phyloP scores from a whole-genome alignment of 2,888 invertebrate species.

The Lasioglossum zephyrum region DNA sequence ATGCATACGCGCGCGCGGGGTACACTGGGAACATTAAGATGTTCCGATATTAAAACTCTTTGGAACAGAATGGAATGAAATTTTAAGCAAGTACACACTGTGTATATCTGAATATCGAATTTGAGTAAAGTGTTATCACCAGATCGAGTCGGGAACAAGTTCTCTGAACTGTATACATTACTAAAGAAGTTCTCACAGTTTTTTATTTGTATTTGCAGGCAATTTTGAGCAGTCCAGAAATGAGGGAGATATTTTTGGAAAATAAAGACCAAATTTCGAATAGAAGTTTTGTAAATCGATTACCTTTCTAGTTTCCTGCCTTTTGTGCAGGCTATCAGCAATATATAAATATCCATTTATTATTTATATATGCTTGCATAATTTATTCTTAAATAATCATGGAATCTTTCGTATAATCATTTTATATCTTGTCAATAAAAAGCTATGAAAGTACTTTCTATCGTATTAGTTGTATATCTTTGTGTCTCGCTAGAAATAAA shows the following conservation, averaged over 20 bases:
- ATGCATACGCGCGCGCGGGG: neutral
- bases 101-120: neutral
- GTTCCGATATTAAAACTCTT: too few relatives aligned
- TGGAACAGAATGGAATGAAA: neutral
- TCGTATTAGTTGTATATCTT: slow-evolving; percentile 57
- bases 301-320: slow-evolving; percentile 75
- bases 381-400: slow-evolving; percentile 65
- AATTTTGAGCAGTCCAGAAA: slow-evolving; percentile 82
- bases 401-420: slow-evolving; percentile 65
- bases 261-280: slow-evolving; percentile 83
- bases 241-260: slow-evolving; percentile 81
- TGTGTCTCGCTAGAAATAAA: slow-evolving; percentile 37
- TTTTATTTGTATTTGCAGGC: slow-evolving; percentile 83
- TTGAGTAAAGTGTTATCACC: slow-evolving; percentile 16
- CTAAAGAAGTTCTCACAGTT: slow-evolving; percentile 71
- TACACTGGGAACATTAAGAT: neutral
- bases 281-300: slow-evolving; percentile 76
- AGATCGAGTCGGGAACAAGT: slow-evolving; percentile 49
- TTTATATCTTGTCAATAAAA: slow-evolving; percentile 75
- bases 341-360: slow-evolving; percentile 60
- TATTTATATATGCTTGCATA: slow-evolving; percentile 70
- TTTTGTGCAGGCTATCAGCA: slow-evolving; percentile 50
- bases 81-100: neutral
- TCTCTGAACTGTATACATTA: slow-evolving; percentile 32
- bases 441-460: slow-evolving; percentile 56